Base-by-base conservation (phyloP, 2,113 vertebrate species). In the Thunnus maccoyii region DNA sequence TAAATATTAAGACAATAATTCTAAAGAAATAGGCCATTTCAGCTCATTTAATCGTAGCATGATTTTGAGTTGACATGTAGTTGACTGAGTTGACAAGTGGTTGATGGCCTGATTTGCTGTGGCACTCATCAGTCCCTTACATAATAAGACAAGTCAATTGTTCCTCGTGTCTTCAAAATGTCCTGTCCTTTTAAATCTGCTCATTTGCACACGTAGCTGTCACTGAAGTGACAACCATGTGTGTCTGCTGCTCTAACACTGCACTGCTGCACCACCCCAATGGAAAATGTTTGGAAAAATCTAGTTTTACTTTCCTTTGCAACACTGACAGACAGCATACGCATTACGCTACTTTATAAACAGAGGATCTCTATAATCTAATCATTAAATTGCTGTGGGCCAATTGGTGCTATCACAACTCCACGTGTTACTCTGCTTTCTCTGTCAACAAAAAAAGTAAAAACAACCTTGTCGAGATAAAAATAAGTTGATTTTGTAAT, bases 391-490 rank as follows among this genome's bases (percentile, higher is more conserved):
- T 5, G 51, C 17, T 65, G 0, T 52, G 55, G 12, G n/a, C 16
- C 14, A 20, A 17, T 64, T 25, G 57, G 52, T 52, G 15, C 25
- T 16, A 47, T 76, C 60, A 20, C 44, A 63, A 46, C 48, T 46
- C 54, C 18, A 32, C 63, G 46, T 56, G 46, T 46, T 55, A 9
- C 36, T 9, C 36, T 8, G 36, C 36, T 25, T 55, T 61, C 15
- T 44, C n/a, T 66, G 66, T 71, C 67, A 86, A 72, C 18, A 71
- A 60, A 52, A 52, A 60, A 73, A 80, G 22, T 30, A 58, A 63
- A 70, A 85, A 63, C 64, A 70, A 60, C 20, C 36, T 14, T 15
- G 16, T 27, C 0, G 2, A 69, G 50, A 79, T 72, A 46, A 65
- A 78, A 66, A 72, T 18, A 18, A 10, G 27, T 55, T 17, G 14